These are phyloP conservation scores for Geophilus truncorum DNA, from an alignment of 2,888 invertebrate species.

Conservation along the genomic window DNA sequence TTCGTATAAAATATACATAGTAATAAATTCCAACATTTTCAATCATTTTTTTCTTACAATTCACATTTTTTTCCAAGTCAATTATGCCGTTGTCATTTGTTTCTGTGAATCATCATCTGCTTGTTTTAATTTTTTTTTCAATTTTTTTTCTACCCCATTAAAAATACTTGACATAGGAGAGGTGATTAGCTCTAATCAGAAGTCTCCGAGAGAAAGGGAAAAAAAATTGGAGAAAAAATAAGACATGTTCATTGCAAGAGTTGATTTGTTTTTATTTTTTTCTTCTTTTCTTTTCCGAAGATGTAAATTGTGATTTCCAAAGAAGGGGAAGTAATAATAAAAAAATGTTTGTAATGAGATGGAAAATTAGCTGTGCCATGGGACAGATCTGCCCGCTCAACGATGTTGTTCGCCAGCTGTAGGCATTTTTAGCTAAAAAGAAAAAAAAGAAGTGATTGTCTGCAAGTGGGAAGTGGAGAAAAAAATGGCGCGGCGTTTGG, in stretches of 20 bases:
- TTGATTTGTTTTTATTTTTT: not conserved
- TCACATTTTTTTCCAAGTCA: no score
- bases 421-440: not conserved
- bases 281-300: not conserved
- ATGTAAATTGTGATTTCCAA: constrained; percentile 8
- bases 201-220: not conserved
- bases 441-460: not conserved
- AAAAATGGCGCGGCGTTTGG: not conserved
- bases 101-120: not conserved
- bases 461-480: not conserved
- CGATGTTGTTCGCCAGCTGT: constrained; percentile 14
- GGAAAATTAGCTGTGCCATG: constrained; percentile 8
- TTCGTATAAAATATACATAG: no score
- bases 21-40: no score
- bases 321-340: not conserved
- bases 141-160: not conserved
- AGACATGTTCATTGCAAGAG: not conserved
- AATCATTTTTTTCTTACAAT: not conserved
- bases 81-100: constrained; percentile 7
- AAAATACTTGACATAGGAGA: not conserved
- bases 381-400: constrained; percentile 3
- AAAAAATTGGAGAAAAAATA: not conserved
- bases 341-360: constrained; percentile 11
- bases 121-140: not conserved
- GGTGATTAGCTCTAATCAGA: constrained; percentile 6